Conservation (phyloP, 2,113 vertebrate genomes). For the Typhlomys cinereus region DNA sequence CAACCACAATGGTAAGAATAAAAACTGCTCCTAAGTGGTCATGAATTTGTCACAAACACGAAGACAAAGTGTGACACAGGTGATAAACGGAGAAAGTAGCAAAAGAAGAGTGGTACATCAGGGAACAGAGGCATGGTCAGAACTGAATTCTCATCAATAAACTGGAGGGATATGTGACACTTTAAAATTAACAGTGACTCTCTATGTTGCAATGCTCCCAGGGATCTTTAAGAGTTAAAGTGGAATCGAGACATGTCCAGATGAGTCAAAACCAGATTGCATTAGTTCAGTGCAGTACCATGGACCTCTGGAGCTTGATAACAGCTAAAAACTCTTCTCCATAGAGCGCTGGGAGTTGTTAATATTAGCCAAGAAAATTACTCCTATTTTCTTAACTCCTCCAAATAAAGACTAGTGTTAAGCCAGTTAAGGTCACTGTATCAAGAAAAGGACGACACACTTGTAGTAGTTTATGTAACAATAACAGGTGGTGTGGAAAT, state of each 20-base stretch:
- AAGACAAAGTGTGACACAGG: neutral
- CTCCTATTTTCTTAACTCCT: slow-evolving; percentile 2
- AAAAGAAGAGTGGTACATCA: neutral
- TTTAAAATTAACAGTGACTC: neutral
- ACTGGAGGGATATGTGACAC: neutral
- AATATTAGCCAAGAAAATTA: neutral
- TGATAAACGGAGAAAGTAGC: neutral
- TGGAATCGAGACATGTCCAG: neutral
- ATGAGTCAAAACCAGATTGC: neutral
- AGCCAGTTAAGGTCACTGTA: neutral
- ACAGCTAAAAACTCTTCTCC: too few relatives aligned
- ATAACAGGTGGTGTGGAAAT: neutral
- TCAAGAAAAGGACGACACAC: neutral
- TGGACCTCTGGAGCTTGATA: too few relatives aligned
- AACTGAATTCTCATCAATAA: slow-evolving; percentile 12
- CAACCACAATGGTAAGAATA: too few relatives aligned
- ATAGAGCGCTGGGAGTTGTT: neutral
- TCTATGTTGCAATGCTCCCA: neutral
- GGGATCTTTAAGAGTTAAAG: neutral
- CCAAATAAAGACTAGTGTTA: neutral
- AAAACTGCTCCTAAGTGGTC: too few relatives aligned
- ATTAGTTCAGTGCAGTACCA: too few relatives aligned
- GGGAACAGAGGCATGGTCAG: neutral
- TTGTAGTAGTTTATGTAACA: neutral
- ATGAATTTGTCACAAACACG: too few relatives aligned